Conservation (phyloP, 92 coral and sea anemone species). For the Muricea muricata region DNA sequence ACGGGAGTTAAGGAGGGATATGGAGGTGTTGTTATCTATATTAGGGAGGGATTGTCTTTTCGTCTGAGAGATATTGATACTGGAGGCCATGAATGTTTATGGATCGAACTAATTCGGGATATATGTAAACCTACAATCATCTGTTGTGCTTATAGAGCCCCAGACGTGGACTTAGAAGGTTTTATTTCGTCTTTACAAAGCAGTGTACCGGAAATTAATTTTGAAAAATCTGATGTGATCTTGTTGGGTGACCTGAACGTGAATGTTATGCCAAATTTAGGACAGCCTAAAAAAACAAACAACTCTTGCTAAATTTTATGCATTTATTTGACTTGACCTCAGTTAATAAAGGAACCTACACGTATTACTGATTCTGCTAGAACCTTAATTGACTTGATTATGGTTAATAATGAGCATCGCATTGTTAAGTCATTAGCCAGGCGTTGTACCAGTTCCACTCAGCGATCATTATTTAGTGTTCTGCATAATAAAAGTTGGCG, state of each 20-base stretch:
- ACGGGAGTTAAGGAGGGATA: neutral
- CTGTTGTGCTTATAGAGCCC: constrained; percentile 61
- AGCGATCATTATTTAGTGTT: constrained; percentile 31
- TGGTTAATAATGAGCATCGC: constrained; percentile 38
- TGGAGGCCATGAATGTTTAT: constrained; percentile 47
- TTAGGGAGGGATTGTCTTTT: constrained; percentile 49
- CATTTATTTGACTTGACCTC: constrained; percentile 44
- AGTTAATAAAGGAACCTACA: constrained; percentile 35
- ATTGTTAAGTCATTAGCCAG: constrained; percentile 53
- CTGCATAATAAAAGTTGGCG: constrained; percentile 49
- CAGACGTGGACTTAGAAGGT: constrained; percentile 22
- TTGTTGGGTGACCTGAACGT: constrained; percentile 61
- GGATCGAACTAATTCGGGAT: constrained; percentile 55
- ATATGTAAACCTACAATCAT: constrained; percentile 56
- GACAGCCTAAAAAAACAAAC: constrained; percentile 28
- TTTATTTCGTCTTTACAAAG: constrained; percentile 62
- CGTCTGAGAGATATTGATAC: constrained; percentile 44
- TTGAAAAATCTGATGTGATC: constrained; percentile 53
- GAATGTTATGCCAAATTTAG: constrained; percentile 24
- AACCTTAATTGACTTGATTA: constrained; percentile 36
- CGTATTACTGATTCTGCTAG: constrained; percentile 22
- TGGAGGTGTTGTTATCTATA: constrained; percentile 56
- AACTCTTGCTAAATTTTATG: constrained; percentile 47
- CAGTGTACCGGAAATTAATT: constrained; percentile 23
- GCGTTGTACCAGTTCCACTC: constrained; percentile 34